Percentiles rank a stretch among this genome's conserved stretches.
Evolutionary conservation across 2,888 invertebrate genomes (phyloP).

Genomic region (Hipparchia semele): DNA sequence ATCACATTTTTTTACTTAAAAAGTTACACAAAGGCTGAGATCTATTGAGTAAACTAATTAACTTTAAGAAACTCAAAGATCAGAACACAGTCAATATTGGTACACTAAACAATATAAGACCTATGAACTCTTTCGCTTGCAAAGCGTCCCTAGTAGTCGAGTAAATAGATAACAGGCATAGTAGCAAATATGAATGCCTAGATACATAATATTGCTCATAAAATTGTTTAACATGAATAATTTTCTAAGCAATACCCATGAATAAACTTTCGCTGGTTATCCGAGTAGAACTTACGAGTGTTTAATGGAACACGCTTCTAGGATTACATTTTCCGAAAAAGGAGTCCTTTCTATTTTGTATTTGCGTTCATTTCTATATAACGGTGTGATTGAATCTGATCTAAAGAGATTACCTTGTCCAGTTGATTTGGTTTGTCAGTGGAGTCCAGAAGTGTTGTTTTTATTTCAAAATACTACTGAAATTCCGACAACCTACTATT

Average conservation of each 20-base stretch:
- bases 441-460: no score
- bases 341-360: background rate
- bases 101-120: no score
- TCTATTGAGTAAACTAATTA: background rate
- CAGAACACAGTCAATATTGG: no score
- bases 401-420: no score
- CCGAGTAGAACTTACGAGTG: background rate
- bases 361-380: conserved; percentile 9
- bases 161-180: background rate
- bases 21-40: background rate
- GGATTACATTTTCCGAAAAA: conserved; percentile 11
- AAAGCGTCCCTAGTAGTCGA: no score
- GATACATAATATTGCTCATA: background rate
- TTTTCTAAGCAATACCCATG: conserved; percentile 3
- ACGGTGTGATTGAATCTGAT: background rate
- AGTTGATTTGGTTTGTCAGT: no score
- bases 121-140: no score
- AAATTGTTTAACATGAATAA: conserved; percentile 3
- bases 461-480: no score
- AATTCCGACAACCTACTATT: background rate
- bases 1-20: no score
- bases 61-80: background rate
- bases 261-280: conserved; percentile 16
- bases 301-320: conserved; percentile 10
- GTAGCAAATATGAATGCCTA: conserved; percentile 1